Percentiles rank a stretch among this genome's conserved stretches.
These are phyloP conservation scores for Anoncus sp. DNA, from an alignment of 2,888 invertebrate genomes.

Conservation along the genomic window DNA sequence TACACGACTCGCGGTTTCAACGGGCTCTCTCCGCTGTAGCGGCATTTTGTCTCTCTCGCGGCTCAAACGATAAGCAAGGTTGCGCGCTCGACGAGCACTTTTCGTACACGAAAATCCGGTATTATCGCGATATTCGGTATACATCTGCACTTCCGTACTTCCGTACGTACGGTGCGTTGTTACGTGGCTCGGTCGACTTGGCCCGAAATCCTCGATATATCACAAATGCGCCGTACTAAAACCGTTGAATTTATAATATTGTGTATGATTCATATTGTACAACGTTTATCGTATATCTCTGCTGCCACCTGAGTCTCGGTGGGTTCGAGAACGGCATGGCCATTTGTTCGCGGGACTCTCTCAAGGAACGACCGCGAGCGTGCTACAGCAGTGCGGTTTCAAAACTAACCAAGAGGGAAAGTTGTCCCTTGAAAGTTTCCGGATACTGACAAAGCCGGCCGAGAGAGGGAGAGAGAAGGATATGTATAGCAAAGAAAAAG, in stretches of 20 bases:
- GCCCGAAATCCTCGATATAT: too few relatives aligned
- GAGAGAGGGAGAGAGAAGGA: background rate
- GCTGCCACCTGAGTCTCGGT: conserved; percentile 56
- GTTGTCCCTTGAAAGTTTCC: conserved; percentile 46
- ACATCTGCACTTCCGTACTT: too few relatives aligned
- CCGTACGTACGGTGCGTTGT: too few relatives aligned
- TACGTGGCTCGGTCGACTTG: too few relatives aligned
- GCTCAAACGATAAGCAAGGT: conserved; percentile 36
- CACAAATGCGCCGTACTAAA: background rate
- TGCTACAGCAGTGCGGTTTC: conserved; percentile 20
- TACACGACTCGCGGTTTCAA: conserved; percentile 45
- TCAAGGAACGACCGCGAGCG: conserved; percentile 13
- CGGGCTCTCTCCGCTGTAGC: conserved; percentile 9
- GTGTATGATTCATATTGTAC: conserved; percentile 18
- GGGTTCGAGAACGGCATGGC: conserved; percentile 22
- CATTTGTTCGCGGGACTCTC: conserved; percentile 34
- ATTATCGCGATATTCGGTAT: too few relatives aligned
- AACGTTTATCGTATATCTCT: conserved; percentile 26
- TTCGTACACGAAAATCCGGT: conserved; percentile 7
- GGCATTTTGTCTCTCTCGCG: conserved; percentile 1
- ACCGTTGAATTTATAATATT: conserved; percentile 1
- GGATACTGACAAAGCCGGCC: conserved; percentile 33
- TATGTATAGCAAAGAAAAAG: conserved; percentile 17
- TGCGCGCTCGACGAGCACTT: background rate
- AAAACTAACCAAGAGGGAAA: conserved; percentile 44